A percentile compares a stretch with the other conserved stretches of the same genome.
Evolutionary conservation across 2,888 invertebrate genomes (phyloP).

Genomic region (Ecdyonurus torrentis): DNA sequence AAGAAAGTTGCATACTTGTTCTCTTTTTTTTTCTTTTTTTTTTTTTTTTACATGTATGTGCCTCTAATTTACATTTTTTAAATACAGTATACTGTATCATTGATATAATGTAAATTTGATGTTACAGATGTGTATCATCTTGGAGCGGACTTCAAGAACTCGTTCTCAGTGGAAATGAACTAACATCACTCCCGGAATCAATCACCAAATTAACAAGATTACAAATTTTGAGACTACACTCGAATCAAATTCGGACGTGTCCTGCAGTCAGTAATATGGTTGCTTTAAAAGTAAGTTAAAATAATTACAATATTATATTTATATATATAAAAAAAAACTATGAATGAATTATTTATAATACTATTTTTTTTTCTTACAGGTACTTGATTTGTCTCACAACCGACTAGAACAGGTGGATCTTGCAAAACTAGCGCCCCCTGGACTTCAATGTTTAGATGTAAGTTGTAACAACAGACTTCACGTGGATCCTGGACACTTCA

Average conservation of each 20-base stretch:
- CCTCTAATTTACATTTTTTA: no score
- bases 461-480: constrained; percentile 68
- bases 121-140: constrained; percentile 44
- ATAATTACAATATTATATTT: neutral
- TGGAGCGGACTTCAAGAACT: constrained; percentile 71
- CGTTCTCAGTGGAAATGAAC: constrained; percentile 63
- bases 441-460: constrained; percentile 63
- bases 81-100: no score
- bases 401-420: constrained; percentile 66
- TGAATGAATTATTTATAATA: neutral
- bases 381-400: constrained; percentile 71
- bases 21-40: neutral
- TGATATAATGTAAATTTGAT: neutral
- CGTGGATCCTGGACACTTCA: constrained; percentile 68
- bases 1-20: constrained; percentile 11
- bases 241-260: constrained; percentile 56
- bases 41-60: no score
- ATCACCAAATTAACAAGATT: constrained; percentile 53
- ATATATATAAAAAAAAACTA: neutral
- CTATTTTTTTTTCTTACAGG: constrained; percentile 20
- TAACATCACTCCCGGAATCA: constrained; percentile 57
- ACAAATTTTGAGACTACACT: constrained; percentile 60
- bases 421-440: constrained; percentile 46
- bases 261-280: constrained; percentile 60
- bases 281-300: constrained; percentile 40